These are phyloP conservation scores for Pyrgilauda ruficollis DNA, from an alignment of 2,113 vertebrate species.

Conservation along the genomic window DNA sequence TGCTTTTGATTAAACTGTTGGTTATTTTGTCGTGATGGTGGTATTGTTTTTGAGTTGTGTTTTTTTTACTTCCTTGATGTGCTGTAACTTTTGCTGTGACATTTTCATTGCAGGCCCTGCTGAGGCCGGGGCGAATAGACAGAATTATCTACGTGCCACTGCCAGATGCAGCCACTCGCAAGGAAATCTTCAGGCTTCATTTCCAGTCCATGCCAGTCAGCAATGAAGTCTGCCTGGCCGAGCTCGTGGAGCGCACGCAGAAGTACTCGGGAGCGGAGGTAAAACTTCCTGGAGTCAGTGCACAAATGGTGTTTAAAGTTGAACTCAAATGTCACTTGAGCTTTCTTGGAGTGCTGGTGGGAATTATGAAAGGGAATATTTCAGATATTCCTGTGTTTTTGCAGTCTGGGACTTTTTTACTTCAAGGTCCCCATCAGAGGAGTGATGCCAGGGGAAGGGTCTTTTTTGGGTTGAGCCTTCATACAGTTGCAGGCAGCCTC, in stretches of 20 bases:
- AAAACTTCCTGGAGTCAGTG: neutral
- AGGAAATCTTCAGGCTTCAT: slow-evolving; percentile 86
- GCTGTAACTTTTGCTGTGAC: neutral
- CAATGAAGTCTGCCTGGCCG: slow-evolving; percentile 75
- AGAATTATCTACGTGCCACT: slow-evolving; percentile 92
- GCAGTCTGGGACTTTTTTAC: neutral
- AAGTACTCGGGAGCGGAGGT: slow-evolving; percentile 97
- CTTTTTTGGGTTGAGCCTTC: neutral
- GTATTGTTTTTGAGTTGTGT: neutral
- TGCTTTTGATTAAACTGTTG: neutral
- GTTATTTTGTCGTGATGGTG: fast-evolving
- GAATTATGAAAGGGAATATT: neutral
- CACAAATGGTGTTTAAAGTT: neutral
- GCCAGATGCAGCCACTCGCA: slow-evolving; percentile 85
- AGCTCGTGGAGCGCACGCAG: slow-evolving; percentile 79
- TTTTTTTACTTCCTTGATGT: neutral
- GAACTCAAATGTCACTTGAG: neutral
- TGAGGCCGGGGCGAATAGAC: slow-evolving; percentile 95
- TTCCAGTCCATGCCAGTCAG: slow-evolving; percentile 84
- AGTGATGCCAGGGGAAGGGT: neutral
- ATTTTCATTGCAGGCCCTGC: slow-evolving; percentile 81
- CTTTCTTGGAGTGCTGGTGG: neutral
- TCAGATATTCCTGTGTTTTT: neutral
- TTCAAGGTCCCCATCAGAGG: neutral
- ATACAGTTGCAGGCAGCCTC: fast-evolving